Percentiles rank a stretch among this genome's conserved stretches.
Evolutionary conservation across 2,113 vertebrate species (phyloP).

Genomic region (Daubentonia madagascariensis): DNA sequence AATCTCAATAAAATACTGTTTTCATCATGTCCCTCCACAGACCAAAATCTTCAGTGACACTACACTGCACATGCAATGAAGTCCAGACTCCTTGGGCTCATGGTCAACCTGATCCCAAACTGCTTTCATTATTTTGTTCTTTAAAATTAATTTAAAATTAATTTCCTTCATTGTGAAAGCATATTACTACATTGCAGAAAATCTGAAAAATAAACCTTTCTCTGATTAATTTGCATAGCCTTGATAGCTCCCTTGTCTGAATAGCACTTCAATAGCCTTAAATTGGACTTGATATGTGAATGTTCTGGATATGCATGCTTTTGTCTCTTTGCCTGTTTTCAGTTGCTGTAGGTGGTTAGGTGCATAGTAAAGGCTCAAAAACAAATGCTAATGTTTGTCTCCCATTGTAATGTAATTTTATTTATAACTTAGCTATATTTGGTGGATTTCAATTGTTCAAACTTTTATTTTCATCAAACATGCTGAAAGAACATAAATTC

Average conservation of each 20-base stretch:
- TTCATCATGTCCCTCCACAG: not conserved
- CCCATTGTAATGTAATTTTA: not conserved
- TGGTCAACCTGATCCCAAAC: not conserved
- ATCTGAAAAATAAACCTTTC: not conserved
- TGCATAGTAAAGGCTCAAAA: not conserved
- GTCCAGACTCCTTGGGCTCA: not conserved
- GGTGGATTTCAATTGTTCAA: not conserved
- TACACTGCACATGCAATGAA: not conserved
- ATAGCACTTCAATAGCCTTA: not conserved
- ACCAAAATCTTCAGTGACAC: not conserved
- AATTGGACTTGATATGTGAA: not conserved
- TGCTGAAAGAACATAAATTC: not conserved
- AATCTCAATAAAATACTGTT: not conserved
- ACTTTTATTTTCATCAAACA: not conserved
- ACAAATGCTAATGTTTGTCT: not conserved
- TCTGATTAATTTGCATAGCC: not conserved
- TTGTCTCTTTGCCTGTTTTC: not conserved
- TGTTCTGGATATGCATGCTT: not conserved
- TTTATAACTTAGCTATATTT: not conserved
- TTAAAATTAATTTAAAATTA: too few relatives aligned
- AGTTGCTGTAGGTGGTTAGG: not conserved
- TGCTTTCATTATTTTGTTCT: not conserved
- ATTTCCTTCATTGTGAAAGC: not conserved
- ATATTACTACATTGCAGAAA: not conserved
- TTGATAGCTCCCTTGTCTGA: not conserved